Conservation (phyloP, 2,888 invertebrate species). For the Deilephila porcellus region DNA sequence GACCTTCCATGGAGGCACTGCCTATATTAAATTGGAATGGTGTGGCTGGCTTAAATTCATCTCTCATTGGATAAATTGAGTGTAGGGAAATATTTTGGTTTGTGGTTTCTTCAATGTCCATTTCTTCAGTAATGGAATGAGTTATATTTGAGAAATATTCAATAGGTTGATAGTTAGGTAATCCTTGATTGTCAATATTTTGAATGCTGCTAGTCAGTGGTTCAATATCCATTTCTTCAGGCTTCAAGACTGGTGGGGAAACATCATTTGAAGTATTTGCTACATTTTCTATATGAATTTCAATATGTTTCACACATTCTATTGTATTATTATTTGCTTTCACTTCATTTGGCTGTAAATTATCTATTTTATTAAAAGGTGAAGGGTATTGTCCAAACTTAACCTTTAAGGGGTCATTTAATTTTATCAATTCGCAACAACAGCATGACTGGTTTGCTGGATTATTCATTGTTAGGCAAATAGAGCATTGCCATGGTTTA, state of each 20-base stretch:
- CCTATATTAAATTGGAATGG: conserved; percentile 31
- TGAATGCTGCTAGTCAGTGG: not conserved
- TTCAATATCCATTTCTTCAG: not conserved
- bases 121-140: conserved; percentile 39
- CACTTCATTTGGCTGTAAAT: conserved; percentile 26
- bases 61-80: not conserved
- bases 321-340: not conserved
- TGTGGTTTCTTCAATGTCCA: conserved; percentile 52
- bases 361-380: not conserved
- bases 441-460: conserved; percentile 49
- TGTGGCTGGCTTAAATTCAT: not conserved
- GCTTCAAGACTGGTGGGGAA: conserved; percentile 34
- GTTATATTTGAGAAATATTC: not conserved
- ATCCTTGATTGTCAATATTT: not conserved
- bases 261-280: conserved; percentile 34
- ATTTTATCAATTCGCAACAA: conserved; percentile 55
- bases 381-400: conserved; percentile 32
- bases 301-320: conserved; percentile 27
- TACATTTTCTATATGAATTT: conserved; percentile 23
- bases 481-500: conserved; percentile 56
- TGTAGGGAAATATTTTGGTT: not conserved
- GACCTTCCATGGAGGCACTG: not conserved
- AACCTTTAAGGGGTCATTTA: conserved; percentile 4
- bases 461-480: conserved; percentile 57
- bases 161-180: not conserved